A percentile compares a stretch with the other conserved stretches of the same genome.
Evolutionary conservation across 1,140 invertebrate species (phyloP).

Genomic region (Scaptomyza pallida): DNA sequence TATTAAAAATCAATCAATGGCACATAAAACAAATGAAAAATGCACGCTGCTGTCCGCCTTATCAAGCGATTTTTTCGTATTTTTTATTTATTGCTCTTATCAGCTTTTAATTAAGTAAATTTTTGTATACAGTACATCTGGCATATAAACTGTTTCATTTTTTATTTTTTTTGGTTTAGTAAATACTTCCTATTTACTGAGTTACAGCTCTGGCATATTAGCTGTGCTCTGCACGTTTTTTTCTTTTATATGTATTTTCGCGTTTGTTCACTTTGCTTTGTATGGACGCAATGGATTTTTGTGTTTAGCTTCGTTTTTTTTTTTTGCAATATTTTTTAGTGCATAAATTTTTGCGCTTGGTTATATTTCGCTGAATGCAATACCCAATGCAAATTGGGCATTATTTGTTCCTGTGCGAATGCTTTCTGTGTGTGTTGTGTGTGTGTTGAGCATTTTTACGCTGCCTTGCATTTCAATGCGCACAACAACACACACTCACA

Average conservation of each 20-base stretch:
- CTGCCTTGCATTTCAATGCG: slow-evolving; percentile 76
- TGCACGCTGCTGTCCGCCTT: slow-evolving; percentile 27
- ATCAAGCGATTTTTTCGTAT: slow-evolving; percentile 29
- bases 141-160: background rate
- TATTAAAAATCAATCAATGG: slow-evolving; percentile 82
- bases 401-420: slow-evolving; percentile 75
- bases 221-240: slow-evolving; percentile 52
- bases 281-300: background rate
- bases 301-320: slow-evolving; percentile 17
- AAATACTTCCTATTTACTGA: slow-evolving; percentile 69
- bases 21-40: slow-evolving; percentile 76
- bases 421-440: background rate
- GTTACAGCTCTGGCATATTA: slow-evolving; percentile 31
- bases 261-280: slow-evolving; percentile 14
- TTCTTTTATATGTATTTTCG: slow-evolving; percentile 2
- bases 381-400: slow-evolving; percentile 76
- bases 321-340: slow-evolving; percentile 50
- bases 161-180: slow-evolving; percentile 10
- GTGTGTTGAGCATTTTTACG: slow-evolving; percentile 69
- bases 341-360: slow-evolving; percentile 52
- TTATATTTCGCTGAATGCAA: slow-evolving; percentile 44
- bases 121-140: slow-evolving; percentile 18
- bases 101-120: slow-evolving; percentile 69
- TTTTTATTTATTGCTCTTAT: slow-evolving; percentile 53
- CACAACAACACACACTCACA: slow-evolving; percentile 34